Conservation (phyloP, 2,797 vertebrate genomes). For the Malurus leucopterus region DNA sequence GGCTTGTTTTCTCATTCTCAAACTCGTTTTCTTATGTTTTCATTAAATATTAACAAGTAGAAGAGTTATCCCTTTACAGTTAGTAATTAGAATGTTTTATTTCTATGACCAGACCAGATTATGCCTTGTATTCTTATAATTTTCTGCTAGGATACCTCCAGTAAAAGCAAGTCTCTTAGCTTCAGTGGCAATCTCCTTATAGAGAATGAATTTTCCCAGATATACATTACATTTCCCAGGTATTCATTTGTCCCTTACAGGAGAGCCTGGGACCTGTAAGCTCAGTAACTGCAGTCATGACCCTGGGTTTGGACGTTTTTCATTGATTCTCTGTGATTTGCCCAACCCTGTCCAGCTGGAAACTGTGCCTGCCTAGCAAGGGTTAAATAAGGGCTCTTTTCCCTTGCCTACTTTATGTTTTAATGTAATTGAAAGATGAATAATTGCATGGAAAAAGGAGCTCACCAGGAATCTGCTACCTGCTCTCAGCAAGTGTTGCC, state of each 20-base stretch:
- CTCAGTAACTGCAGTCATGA: background rate
- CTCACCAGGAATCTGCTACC: background rate
- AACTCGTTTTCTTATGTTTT: background rate
- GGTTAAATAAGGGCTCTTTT: background rate
- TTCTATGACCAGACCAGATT: background rate
- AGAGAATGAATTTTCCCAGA: background rate
- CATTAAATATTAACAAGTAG: constrained; percentile 17
- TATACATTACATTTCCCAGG: background rate
- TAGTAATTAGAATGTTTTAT: background rate
- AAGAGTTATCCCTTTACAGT: background rate
- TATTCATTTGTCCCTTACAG: background rate
- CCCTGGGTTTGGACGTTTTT: background rate
- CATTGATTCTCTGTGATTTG: background rate
- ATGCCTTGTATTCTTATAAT: background rate
- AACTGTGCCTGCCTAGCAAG: background rate
- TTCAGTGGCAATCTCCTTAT: background rate
- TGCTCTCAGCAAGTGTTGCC: background rate
- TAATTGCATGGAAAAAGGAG: background rate
- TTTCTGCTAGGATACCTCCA: background rate
- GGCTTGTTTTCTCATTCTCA: background rate
- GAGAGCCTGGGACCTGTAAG: background rate
- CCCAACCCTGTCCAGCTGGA: background rate
- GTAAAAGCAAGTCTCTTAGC: background rate
- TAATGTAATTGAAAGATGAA: background rate
- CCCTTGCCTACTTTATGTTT: background rate